Evolutionary conservation across 2,113 vertebrate species (phyloP), one percentile per base, ranked within the genome.

Genomic region (Tragelaphus strepsiceros): DNA sequence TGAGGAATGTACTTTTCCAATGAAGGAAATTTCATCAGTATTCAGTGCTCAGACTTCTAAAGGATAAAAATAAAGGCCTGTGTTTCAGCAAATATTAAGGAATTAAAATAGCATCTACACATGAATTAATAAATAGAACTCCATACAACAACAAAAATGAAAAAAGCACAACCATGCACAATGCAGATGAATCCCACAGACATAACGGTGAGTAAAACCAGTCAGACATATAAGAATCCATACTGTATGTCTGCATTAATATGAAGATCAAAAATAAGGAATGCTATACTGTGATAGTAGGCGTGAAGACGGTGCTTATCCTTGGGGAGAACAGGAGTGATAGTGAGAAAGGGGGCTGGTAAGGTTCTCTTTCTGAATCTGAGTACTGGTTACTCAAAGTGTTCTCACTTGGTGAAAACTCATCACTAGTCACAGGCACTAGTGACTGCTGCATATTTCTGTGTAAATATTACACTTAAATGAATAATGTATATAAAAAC

Each of bases 101-200:
- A 88, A 97, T 92, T 97, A 80, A 59, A 81, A 88, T 32, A 83
- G n/a, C 64, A 88, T 35, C 77, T 64, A 16, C 49, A 96, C 90
- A 81, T 51, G 9, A 58, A 90, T 87, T 78, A 91, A 94, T 93
- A 95, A 83, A 85, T 59, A 22, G 22, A 92, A 90, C 9, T 88
- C 5, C 3, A 61, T 30, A 84, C 24, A 93, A 67, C 32, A 90
- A 92, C n/a, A 84, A 93, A 97, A 95, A 77, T 7, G 51, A 94
- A 77, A 51, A 92, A 88, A 64, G 49, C 16, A 74, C 26, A 77
- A 85, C 15, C 28, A 90, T 14, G 43, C 4, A 22, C 35, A 80
- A 53, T 32, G 19, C 28, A 71, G 53, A 54, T 71, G 35, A 46
- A 88, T 67, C 64, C 88, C 91, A 64, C 16, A 91, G 83, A 26